These are phyloP conservation scores for Montipora foliosa DNA, from an alignment of 64 coral and sea anemone genomes.

Conservation along the genomic window DNA sequence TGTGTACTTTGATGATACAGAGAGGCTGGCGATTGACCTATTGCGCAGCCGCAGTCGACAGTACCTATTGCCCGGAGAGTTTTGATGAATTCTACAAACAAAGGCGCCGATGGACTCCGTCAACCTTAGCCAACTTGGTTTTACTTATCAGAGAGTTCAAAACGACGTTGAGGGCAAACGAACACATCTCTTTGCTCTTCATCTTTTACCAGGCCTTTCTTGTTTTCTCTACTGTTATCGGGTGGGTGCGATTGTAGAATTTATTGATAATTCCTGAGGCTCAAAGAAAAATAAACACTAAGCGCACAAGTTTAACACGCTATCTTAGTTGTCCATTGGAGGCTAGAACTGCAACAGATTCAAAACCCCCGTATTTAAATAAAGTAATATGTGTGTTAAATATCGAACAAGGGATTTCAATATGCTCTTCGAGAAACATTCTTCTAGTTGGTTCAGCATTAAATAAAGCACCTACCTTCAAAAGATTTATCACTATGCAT, in stretches of 20 bases:
- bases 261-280: too few relatives aligned
- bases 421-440: too few relatives aligned
- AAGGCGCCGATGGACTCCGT: conserved; percentile 94
- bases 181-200: conserved; percentile 73
- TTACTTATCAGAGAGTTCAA: conserved; percentile 84
- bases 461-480: too few relatives aligned
- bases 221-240: conserved; percentile 80
- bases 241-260: conserved; percentile 43
- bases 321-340: too few relatives aligned
- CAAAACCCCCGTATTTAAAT: too few relatives aligned
- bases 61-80: conserved; percentile 87
- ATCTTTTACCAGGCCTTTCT: conserved; percentile 82
- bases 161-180: conserved; percentile 48
- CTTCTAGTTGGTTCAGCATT: too few relatives aligned
- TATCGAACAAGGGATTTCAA: too few relatives aligned
- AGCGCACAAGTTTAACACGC: too few relatives aligned
- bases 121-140: conserved; percentile 85
- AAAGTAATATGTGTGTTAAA: too few relatives aligned
- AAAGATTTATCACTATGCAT: too few relatives aligned
- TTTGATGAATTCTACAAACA: conserved; percentile 98
- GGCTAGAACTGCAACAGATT: too few relatives aligned
- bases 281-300: too few relatives aligned
- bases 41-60: conserved; percentile 93
- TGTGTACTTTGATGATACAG: conserved; percentile 92
- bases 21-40: conserved; percentile 90